These are phyloP conservation scores for Meda fulgida DNA, from an alignment of 2,797 vertebrate genomes.

Conservation along the genomic window DNA sequence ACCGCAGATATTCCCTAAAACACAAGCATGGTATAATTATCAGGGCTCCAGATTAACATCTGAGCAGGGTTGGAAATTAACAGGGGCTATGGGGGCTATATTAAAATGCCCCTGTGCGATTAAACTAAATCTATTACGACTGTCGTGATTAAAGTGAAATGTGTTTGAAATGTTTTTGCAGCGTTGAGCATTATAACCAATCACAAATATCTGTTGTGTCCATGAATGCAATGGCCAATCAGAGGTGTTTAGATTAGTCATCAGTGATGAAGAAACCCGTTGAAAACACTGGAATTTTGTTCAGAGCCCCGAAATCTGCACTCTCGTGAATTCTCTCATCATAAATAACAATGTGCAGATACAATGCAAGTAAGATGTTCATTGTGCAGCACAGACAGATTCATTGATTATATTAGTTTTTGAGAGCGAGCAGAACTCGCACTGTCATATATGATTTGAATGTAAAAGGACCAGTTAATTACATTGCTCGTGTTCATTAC, in stretches of 20 bases:
- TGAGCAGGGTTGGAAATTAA: not conserved
- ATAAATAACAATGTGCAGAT: not conserved
- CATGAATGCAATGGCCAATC: not conserved
- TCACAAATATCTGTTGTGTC: too few species aligned
- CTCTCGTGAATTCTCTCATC: too few species aligned
- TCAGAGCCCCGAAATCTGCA: too few species aligned
- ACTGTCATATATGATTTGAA: not conserved
- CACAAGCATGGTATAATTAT: not conserved
- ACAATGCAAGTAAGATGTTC: not conserved
- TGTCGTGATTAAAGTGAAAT: not conserved
- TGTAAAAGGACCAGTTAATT: not conserved
- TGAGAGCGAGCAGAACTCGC: not conserved
- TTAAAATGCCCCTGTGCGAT: too few species aligned
- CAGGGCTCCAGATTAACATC: not conserved
- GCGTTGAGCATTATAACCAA: too few species aligned
- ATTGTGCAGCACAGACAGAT: not conserved
- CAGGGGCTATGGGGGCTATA: too few species aligned
- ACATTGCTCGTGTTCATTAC: constrained; percentile 67
- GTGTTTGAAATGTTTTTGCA: not conserved
- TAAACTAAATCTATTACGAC: not conserved
- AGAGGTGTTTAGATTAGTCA: too few species aligned
- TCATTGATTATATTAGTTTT: not conserved
- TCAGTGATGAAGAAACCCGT: too few species aligned
- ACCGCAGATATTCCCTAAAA: constrained; percentile 92
- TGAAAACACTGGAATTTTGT: too few species aligned